These are phyloP conservation scores for Lytechinus pictus DNA, from an alignment of 35 echinoderm and acorn worm species.

Conservation along the genomic window DNA sequence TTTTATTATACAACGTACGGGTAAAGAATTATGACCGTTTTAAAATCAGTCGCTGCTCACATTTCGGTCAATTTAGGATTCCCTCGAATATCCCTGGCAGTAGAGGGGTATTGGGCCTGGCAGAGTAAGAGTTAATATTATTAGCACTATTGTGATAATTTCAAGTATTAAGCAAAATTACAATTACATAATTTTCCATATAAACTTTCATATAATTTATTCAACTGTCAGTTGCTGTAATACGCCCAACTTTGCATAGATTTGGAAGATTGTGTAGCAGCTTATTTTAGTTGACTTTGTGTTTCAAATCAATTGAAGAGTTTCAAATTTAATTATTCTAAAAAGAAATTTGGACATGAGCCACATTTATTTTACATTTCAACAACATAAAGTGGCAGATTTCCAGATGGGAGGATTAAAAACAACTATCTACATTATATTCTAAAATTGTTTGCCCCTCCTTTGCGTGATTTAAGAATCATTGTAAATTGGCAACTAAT, in stretches of 20 bases:
- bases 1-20: too few relatives aligned
- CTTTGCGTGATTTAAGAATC: background rate
- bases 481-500: background rate
- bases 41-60: too few relatives aligned
- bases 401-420: background rate
- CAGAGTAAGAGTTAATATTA: too few relatives aligned
- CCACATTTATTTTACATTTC: background rate
- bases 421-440: background rate
- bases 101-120: too few relatives aligned
- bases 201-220: background rate
- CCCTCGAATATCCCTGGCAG: too few relatives aligned
- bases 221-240: background rate
- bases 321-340: background rate
- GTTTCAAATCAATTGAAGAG: background rate
- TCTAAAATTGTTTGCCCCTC: background rate
- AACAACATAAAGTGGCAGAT: background rate
- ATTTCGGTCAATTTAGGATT: too few relatives aligned
- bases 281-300: background rate
- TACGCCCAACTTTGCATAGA: background rate
- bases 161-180: too few relatives aligned
- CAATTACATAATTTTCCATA: too few relatives aligned
- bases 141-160: too few relatives aligned
- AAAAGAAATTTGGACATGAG: background rate
- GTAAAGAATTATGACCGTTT: too few relatives aligned
- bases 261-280: background rate